Conservation (phyloP, 37 sponge, comb jelly and placozoan species). For the Aplysina aerophoba region DNA sequence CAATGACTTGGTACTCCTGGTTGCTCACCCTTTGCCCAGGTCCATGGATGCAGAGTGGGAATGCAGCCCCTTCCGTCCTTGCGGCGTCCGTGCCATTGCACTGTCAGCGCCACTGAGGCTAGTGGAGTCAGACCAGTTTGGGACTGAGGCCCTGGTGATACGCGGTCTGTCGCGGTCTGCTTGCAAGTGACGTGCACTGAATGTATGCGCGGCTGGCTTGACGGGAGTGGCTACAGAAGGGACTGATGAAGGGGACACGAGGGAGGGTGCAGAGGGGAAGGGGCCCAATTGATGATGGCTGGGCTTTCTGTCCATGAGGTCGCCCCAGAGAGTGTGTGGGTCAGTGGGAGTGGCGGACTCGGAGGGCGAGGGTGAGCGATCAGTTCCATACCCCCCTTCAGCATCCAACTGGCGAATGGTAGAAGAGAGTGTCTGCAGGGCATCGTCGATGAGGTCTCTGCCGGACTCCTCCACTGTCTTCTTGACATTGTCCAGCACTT, state of each 20-base stretch:
- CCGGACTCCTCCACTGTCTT: constrained; percentile 54
- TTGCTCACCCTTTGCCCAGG: constrained; percentile 15
- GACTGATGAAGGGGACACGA: neutral
- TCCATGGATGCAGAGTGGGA: constrained; percentile 5
- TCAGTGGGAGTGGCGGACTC: constrained; percentile 42
- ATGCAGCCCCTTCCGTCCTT: neutral
- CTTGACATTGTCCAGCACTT: constrained; percentile 41
- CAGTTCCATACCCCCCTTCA: neutral
- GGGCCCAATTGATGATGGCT: constrained; percentile 42
- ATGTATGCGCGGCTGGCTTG: neutral
- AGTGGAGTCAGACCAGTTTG: neutral
- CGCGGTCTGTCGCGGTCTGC: neutral
- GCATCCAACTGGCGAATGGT: constrained; percentile 40
- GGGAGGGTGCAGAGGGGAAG: constrained; percentile 23
- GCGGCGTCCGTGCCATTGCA: neutral
- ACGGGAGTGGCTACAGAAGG: neutral
- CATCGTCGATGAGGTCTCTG: constrained; percentile 45
- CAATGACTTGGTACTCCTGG: neutral
- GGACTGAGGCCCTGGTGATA: neutral
- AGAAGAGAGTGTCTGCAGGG: constrained; percentile 46
- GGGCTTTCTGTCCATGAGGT: neutral
- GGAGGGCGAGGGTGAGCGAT: constrained; percentile 17
- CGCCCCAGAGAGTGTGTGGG: constrained; percentile 34
- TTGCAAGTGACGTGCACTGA: neutral
- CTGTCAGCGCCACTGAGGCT: neutral